Conservation (phyloP, 2,797 vertebrate species). For the Pseudochromis fuscus region DNA sequence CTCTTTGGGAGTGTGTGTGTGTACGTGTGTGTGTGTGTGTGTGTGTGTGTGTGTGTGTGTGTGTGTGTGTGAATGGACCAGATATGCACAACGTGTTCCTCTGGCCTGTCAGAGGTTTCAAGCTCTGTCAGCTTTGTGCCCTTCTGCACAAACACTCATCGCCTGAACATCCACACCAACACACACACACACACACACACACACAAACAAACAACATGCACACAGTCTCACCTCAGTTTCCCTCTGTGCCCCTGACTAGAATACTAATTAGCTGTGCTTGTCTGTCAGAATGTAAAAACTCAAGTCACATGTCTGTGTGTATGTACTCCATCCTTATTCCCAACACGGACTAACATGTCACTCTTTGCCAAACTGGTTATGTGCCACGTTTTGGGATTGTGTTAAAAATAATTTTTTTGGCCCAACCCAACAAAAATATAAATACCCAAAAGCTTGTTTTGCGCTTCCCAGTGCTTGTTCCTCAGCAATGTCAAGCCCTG, state of each 20-base stretch:
- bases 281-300: slow-evolving; percentile 56
- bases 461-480: neutral
- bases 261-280: slow-evolving; percentile 58
- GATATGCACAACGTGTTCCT: slow-evolving; percentile 44
- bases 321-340: neutral
- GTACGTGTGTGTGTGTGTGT: slow-evolving; percentile 3
- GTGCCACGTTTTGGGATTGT: neutral
- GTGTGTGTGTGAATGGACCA: slow-evolving; percentile 5
- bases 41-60: no score
- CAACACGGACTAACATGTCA: neutral
- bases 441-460: neutral
- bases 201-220: slow-evolving; percentile 3
- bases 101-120: slow-evolving; percentile 46
- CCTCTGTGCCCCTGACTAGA: slow-evolving; percentile 44
- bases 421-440: neutral
- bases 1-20: slow-evolving; percentile 12
- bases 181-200: slow-evolving; percentile 2
- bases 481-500: slow-evolving; percentile 11
- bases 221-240: slow-evolving; percentile 48
- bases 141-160: slow-evolving; percentile 33
- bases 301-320: slow-evolving; percentile 20
- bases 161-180: slow-evolving; percentile 13
- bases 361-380: neutral
- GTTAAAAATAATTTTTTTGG: no score
- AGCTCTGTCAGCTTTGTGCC: slow-evolving; percentile 45